Evolutionary conservation across 2,113 vertebrate genomes (phyloP).

Genomic region (Xenopus borealis): DNA sequence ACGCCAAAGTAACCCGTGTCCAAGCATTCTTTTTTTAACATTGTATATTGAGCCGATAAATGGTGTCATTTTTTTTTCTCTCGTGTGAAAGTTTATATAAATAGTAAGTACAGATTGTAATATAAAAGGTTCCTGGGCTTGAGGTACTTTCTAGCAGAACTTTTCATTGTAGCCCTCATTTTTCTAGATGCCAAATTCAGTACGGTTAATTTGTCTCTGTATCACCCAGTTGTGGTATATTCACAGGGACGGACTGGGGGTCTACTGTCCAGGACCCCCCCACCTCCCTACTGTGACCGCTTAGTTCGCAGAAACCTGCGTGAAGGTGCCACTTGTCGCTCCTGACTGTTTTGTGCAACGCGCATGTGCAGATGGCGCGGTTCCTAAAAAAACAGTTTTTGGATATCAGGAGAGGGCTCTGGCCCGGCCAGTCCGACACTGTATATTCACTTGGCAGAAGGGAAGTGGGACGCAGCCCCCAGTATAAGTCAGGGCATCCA

Average conservation of each 20-base stretch:
- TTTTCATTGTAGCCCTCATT: neutral
- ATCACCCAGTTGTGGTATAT: neutral
- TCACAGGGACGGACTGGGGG: too few species aligned
- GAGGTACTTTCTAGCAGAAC: neutral
- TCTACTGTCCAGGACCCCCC: too few species aligned
- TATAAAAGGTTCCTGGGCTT: neutral
- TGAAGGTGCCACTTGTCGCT: too few species aligned
- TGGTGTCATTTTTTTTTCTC: constrained; percentile 7
- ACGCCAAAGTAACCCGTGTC: constrained; percentile 72
- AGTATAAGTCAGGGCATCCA: too few species aligned
- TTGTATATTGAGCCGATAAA: constrained; percentile 54
- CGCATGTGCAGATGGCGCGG: too few species aligned
- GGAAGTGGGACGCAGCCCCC: neutral
- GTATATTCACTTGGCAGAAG: neutral
- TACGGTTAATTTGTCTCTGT: constrained; percentile 3
- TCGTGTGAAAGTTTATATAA: neutral
- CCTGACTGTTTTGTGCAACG: too few species aligned
- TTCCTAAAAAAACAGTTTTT: too few species aligned
- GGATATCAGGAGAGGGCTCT: too few species aligned
- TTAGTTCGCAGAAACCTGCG: too few species aligned
- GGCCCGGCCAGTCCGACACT: too few species aligned
- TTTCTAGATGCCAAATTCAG: constrained; percentile 44
- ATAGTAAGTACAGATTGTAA: neutral
- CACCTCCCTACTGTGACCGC: too few species aligned
- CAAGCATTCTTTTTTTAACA: constrained; percentile 57